Conservation (phyloP, 1,140 invertebrate genomes). For the Olivierus martensii region DNA sequence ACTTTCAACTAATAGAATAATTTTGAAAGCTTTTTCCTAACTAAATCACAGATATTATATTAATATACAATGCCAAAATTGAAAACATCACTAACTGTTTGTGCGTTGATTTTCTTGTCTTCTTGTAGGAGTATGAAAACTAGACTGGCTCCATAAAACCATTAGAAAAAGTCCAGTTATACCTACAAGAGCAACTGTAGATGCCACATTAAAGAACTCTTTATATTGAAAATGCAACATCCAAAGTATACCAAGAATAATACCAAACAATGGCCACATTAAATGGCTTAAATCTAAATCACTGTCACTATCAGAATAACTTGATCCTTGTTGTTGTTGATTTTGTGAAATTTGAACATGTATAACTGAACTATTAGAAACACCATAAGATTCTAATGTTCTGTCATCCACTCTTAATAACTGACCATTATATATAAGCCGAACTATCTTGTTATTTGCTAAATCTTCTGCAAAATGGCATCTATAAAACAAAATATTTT, state of each 20-base stretch:
- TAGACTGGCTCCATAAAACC: too few species aligned
- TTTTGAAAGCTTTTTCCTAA: too few species aligned
- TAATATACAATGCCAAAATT: too few species aligned
- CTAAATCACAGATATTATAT: too few species aligned
- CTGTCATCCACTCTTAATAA: constrained; percentile 52
- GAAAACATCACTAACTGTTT: too few species aligned
- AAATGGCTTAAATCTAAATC: constrained; percentile 27
- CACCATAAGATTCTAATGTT: constrained; percentile 58
- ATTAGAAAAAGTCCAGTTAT: constrained; percentile 40
- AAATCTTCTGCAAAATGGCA: constrained; percentile 66
- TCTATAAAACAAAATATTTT: constrained; percentile 40
- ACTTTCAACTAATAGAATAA: too few species aligned
- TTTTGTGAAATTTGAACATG: constrained; percentile 53
- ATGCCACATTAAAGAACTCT: constrained; percentile 44
- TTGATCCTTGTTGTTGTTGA: constrained; percentile 21
- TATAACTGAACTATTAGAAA: constrained; percentile 73
- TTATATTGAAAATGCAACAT: constrained; percentile 43
- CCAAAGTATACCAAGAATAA: constrained; percentile 31
- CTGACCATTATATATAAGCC: constrained; percentile 76
- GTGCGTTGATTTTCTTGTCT: too few species aligned
- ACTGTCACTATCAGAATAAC: constrained; percentile 34
- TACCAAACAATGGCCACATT: constrained; percentile 30
- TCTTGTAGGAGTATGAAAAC: too few species aligned
- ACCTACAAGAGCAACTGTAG: constrained; percentile 42
- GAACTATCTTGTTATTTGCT: constrained; percentile 54